Percentiles rank a stretch among this genome's conserved stretches.
Conservation (phyloP, 1,140 invertebrate species). For the Musca domestica region DNA sequence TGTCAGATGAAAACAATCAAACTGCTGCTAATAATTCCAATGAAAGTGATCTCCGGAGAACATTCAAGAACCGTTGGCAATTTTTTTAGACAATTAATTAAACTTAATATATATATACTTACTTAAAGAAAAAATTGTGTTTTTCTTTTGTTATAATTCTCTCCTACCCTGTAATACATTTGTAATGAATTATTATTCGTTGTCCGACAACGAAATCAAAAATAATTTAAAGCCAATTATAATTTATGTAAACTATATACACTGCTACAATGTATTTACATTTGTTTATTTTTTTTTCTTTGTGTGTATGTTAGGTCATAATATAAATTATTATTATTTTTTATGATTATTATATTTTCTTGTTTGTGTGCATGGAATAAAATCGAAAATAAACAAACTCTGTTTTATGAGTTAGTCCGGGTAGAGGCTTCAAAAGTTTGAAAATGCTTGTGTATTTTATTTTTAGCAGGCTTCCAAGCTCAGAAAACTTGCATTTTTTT, state of each 20-base stretch:
- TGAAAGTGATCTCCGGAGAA: slow-evolving; percentile 7
- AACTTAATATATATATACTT: neutral
- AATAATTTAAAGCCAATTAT: too few species aligned
- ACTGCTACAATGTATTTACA: too few species aligned
- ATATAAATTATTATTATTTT: slow-evolving; percentile 11
- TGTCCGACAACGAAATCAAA: too few species aligned
- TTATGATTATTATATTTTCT: neutral
- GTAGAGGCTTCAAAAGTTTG: slow-evolving; percentile 15
- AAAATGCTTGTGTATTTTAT: too few species aligned
- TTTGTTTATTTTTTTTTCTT: neutral
- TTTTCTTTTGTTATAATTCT: neutral
- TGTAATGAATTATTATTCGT: too few species aligned
- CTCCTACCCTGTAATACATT: neutral
- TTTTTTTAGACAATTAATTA: too few species aligned
- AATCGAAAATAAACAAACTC: slow-evolving; percentile 3
- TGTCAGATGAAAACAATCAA: neutral
- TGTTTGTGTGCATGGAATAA: neutral
- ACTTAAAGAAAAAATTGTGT: too few species aligned
- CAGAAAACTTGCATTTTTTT: too few species aligned
- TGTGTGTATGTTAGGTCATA: neutral
- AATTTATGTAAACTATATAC: too few species aligned
- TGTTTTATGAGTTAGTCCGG: slow-evolving; percentile 10
- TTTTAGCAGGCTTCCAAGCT: too few species aligned
- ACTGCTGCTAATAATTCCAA: slow-evolving; percentile 5
- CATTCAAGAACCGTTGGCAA: neutral